phyloP scores from a whole-genome alignment of 2,113 vertebrate genomes.

The Hippocampus guttulatus region DNA sequence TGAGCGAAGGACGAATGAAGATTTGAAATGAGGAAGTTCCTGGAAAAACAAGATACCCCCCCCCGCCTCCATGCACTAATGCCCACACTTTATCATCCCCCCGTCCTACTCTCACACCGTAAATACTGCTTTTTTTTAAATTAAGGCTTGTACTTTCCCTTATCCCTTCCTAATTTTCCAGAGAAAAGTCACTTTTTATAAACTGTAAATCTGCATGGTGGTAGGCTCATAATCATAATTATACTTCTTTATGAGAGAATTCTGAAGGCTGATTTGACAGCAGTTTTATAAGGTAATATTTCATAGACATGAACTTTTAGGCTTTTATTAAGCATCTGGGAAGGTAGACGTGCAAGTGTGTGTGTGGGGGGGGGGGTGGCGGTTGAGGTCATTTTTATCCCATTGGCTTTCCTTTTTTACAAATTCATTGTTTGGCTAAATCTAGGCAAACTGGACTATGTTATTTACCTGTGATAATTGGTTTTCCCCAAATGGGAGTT shows the following conservation, averaged over 20 bases:
- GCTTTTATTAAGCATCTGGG: not conserved
- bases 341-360: not conserved
- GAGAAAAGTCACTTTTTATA: constrained; percentile 50
- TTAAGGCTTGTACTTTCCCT: constrained; percentile 49
- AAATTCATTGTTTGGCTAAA: constrained; percentile 19
- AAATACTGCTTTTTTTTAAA: constrained; percentile 49
- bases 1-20: constrained; percentile 48
- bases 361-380: not conserved
- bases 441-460: constrained; percentile 8
- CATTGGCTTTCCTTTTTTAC: not conserved
- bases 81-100: constrained; percentile 25
- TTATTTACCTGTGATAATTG: constrained; percentile 39
- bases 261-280: constrained; percentile 10
- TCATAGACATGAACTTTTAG: not conserved
- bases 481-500: constrained; percentile 15
- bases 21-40: constrained; percentile 58
- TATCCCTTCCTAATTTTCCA: constrained; percentile 42
- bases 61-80: constrained; percentile 19
- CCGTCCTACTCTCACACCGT: constrained; percentile 15
- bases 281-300: constrained; percentile 14
- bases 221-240: constrained; percentile 48
- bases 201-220: constrained; percentile 55
- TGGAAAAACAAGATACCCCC: constrained; percentile 59
- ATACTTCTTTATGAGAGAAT: constrained; percentile 10
- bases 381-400: not conserved